Evolutionary conservation across 2,113 vertebrate species (phyloP).

Genomic region (Gnathonemus longibarbis): DNA sequence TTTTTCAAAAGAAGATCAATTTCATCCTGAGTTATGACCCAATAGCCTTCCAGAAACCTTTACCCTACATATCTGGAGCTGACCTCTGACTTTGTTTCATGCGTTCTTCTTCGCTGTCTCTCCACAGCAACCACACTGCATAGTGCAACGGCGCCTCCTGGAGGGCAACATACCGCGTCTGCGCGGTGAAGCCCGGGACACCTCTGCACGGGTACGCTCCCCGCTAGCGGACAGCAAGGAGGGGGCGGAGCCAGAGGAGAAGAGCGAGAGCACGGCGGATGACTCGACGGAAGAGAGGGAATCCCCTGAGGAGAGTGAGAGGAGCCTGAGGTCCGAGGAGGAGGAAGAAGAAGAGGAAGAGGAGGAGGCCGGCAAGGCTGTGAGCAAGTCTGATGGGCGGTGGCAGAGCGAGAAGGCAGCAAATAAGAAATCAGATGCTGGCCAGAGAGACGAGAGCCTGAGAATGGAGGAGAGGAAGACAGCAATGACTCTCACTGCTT

Average conservation of each 20-base stretch:
- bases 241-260: constrained; percentile 52
- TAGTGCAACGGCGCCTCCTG: constrained; percentile 81
- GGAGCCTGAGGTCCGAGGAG: constrained; percentile 63
- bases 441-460: constrained; percentile 8
- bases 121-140: constrained; percentile 80
- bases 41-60: not conserved
- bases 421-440: constrained; percentile 33
- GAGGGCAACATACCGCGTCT: constrained; percentile 74
- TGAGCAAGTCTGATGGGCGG: constrained; percentile 29
- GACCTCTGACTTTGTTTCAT: not conserved
- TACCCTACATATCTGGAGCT: not conserved
- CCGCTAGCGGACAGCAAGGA: constrained; percentile 62
- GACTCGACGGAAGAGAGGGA: constrained; percentile 69
- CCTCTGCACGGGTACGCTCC: constrained; percentile 49
- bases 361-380: constrained; percentile 41
- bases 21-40: not conserved
- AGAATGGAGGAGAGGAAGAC: constrained; percentile 28
- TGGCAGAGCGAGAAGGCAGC: constrained; percentile 9
- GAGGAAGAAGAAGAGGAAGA: constrained; percentile 42
- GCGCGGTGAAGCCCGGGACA: constrained; percentile 54
- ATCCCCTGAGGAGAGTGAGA: constrained; percentile 66
- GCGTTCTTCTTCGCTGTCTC: not conserved
- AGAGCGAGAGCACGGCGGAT: constrained; percentile 60
- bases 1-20: not conserved
- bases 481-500: constrained; percentile 41